These are phyloP conservation scores for Pyrocephalus nanus DNA, from an alignment of 2,797 vertebrate species.

Conservation along the genomic window DNA sequence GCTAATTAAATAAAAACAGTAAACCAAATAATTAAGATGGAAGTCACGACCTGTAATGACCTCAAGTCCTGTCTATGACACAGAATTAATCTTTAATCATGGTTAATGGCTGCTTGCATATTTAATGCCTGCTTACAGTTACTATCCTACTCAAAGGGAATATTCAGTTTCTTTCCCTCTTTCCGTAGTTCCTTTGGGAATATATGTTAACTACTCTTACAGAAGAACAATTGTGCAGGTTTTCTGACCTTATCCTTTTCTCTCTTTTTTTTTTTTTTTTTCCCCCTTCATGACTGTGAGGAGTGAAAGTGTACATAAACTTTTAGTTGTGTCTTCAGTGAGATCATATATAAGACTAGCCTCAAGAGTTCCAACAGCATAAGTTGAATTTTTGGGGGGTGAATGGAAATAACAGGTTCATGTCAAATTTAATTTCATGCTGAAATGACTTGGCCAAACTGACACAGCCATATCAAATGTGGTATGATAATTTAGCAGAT, in stretches of 20 bases:
- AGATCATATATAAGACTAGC: slow-evolving; percentile 52
- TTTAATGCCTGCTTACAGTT: slow-evolving; percentile 69
- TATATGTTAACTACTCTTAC: slow-evolving; percentile 63
- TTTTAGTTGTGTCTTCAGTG: slow-evolving; percentile 64
- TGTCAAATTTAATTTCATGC: slow-evolving; percentile 68
- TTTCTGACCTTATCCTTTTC: slow-evolving; percentile 15
- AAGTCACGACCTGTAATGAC: slow-evolving; percentile 73
- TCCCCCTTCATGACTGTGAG: not conserved
- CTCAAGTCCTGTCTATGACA: slow-evolving; percentile 61
- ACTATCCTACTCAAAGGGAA: slow-evolving; percentile 60
- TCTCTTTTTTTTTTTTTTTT: not conserved
- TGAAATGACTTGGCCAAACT: slow-evolving; percentile 53
- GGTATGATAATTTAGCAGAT: not conserved
- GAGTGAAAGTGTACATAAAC: slow-evolving; percentile 24
- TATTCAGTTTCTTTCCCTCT: slow-evolving; percentile 53
- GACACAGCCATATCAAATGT: not conserved
- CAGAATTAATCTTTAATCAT: slow-evolving; percentile 80
- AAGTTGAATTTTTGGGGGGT: slow-evolving; percentile 58
- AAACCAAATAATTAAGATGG: slow-evolving; percentile 73
- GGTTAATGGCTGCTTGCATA: slow-evolving; percentile 73
- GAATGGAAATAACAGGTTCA: slow-evolving; percentile 57
- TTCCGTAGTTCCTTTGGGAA: slow-evolving; percentile 44
- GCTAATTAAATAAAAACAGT: slow-evolving; percentile 79
- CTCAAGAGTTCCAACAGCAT: slow-evolving; percentile 25
- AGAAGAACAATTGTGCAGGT: slow-evolving; percentile 47